Conservation (phyloP, 2,888 invertebrate species). For the Chrysolina oricalcia region DNA sequence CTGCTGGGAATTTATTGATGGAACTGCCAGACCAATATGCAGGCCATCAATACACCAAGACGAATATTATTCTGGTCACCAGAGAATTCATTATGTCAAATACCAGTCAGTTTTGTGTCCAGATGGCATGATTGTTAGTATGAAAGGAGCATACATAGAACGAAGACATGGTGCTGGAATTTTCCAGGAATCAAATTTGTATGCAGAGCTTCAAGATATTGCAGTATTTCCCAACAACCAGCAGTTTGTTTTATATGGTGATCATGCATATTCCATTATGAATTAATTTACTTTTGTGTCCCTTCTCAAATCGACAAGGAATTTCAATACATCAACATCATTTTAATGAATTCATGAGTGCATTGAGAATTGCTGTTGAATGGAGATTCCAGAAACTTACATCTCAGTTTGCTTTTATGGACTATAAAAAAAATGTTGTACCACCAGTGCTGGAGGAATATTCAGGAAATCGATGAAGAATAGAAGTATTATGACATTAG, state of each 20-base stretch:
- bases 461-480: conserved; percentile 7
- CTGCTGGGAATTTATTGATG: conserved; percentile 34
- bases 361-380: conserved; percentile 30
- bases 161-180: conserved; percentile 52
- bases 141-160: conserved; percentile 46
- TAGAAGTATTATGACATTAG: background rate
- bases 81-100: conserved; percentile 26
- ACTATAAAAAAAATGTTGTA: conserved; percentile 28
- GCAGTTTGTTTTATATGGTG: conserved; percentile 5
- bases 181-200: conserved; percentile 27
- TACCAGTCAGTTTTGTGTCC: conserved; percentile 44
- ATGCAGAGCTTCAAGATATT: conserved; percentile 34
- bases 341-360: conserved; percentile 10
- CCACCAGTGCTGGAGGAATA: conserved; percentile 34
- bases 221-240: conserved; percentile 20
- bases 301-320: conserved; percentile 28
- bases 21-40: conserved; percentile 30
- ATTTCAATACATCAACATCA: conserved; percentile 16
- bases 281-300: conserved; percentile 16
- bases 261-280: conserved; percentile 2
- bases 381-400: conserved; percentile 46
- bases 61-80: conserved; percentile 31
- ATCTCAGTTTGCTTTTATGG: conserved; percentile 31
- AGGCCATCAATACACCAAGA: conserved; percentile 28
- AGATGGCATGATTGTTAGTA: conserved; percentile 52